phyloP scores from a whole-genome alignment of 2,797 vertebrate genomes.

The Neosalanx taihuensis region DNA sequence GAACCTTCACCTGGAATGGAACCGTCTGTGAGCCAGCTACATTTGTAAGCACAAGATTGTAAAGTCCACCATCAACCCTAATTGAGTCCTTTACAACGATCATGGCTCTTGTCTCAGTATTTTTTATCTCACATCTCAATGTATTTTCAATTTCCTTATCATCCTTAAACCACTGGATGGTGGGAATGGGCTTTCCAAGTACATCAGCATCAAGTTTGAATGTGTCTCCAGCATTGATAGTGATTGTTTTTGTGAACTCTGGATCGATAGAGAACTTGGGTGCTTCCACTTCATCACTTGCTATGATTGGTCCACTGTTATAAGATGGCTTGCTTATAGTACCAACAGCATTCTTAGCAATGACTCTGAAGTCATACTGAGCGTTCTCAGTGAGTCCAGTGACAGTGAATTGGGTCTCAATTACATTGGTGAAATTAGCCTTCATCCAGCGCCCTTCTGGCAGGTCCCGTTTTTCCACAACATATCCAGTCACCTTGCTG shows the following conservation, averaged over 20 bases:
- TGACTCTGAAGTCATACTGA: constrained; percentile 97
- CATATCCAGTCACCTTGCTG: constrained; percentile 93
- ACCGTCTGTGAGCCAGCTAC: constrained; percentile 88
- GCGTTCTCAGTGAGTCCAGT: constrained; percentile 92
- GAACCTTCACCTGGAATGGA: constrained; percentile 87
- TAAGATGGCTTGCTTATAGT: constrained; percentile 93
- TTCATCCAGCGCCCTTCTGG: constrained; percentile 97
- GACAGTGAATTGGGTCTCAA: constrained; percentile 92
- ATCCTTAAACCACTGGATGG: constrained; percentile 91
- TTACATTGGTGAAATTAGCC: constrained; percentile 96
- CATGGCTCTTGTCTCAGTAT: constrained; percentile 87
- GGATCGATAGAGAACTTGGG: constrained; percentile 97
- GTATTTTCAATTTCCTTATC: constrained; percentile 90
- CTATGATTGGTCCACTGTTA: constrained; percentile 94
- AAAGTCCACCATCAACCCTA: constrained; percentile 88
- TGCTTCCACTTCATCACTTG: constrained; percentile 89
- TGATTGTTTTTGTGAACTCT: constrained; percentile 87
- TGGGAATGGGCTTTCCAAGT: constrained; percentile 87
- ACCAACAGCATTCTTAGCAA: constrained; percentile 96
- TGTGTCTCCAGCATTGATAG: constrained; percentile 89
- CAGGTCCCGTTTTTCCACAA: constrained; percentile 94
- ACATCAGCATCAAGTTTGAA: constrained; percentile 96
- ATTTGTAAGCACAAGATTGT: constrained; percentile 88
- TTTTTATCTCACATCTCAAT: constrained; percentile 88
- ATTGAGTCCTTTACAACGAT: constrained; percentile 90